Conservation (phyloP, 2,113 vertebrate species). For the Lethenteron reissneri region DNA sequence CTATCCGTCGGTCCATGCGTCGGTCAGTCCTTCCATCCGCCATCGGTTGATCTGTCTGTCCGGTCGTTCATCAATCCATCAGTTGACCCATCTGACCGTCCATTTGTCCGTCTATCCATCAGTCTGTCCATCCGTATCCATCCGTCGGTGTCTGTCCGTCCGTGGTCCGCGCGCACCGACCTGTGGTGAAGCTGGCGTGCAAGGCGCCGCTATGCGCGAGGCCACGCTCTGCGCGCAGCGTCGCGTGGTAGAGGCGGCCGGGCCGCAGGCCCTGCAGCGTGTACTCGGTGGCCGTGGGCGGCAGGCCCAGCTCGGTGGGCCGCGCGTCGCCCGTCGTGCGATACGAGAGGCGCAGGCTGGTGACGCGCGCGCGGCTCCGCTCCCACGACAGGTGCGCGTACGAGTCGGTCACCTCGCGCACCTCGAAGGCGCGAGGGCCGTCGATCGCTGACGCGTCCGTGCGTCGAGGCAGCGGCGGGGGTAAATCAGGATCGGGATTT, state of each 20-base stretch:
- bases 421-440: constrained; percentile 54
- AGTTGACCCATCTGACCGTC: too few relatives aligned
- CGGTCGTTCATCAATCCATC: too few relatives aligned
- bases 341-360: constrained; percentile 64
- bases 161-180: constrained; percentile 23
- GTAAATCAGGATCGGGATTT: constrained; percentile 11
- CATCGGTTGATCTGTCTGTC: too few relatives aligned
- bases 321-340: constrained; percentile 47
- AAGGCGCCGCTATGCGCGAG: constrained; percentile 47
- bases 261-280: constrained; percentile 74
- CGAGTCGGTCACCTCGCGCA: constrained; percentile 69
- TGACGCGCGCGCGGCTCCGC: constrained; percentile 55
- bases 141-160: neutral
- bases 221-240: constrained; percentile 44
- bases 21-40: too few relatives aligned
- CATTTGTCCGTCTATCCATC: too few relatives aligned
- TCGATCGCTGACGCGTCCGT: constrained; percentile 69
- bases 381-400: constrained; percentile 92
- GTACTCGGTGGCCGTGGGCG: constrained; percentile 80
- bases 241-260: constrained; percentile 48
- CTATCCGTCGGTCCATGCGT: too few relatives aligned
- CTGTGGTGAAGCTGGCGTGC: constrained; percentile 55
- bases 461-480: constrained; percentile 46
- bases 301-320: constrained; percentile 62
- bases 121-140: too few relatives aligned